Percentiles rank a stretch among this genome's conserved stretches.
These are phyloP conservation scores for Palythoa grandiflora DNA, from an alignment of 92 coral and sea anemone species.

Conservation along the genomic window DNA sequence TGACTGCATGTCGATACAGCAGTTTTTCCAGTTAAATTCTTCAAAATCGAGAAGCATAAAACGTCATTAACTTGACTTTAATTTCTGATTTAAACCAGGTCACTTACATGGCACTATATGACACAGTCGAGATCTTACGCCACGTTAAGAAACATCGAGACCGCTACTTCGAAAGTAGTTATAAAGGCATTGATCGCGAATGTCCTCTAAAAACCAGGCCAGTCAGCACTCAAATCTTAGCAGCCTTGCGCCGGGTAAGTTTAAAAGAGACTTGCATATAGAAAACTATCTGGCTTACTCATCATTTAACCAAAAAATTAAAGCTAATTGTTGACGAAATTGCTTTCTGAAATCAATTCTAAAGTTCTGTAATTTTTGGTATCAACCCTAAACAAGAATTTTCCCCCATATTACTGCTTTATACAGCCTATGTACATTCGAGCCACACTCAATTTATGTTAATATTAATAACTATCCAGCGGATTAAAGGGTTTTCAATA, in stretches of 20 bases:
- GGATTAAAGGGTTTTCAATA: too few species aligned
- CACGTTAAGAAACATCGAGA: not conserved
- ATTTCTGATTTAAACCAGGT: not conserved
- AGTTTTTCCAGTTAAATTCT: not conserved
- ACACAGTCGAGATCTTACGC: constrained; percentile 5
- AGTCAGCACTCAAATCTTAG: not conserved
- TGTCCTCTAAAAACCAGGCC: constrained; percentile 22
- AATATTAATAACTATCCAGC: too few species aligned
- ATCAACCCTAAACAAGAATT: too few species aligned
- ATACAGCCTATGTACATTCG: too few species aligned
- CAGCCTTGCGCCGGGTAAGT: constrained; percentile 1
- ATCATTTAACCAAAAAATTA: too few species aligned
- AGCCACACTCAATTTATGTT: too few species aligned
- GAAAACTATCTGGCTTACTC: too few species aligned
- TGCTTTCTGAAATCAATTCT: too few species aligned
- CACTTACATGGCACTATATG: constrained; percentile 22
- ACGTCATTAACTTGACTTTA: not conserved
- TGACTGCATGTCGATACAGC: too few species aligned
- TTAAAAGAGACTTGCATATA: not conserved
- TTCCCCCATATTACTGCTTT: too few species aligned
- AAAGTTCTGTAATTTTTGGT: too few species aligned
- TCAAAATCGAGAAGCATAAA: not conserved
- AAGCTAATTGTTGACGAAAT: too few species aligned
- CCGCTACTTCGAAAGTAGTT: not conserved
- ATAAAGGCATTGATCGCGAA: not conserved